A percentile compares a stretch with the other conserved stretches of the same genome.
Evolutionary conservation across 2,113 vertebrate genomes (phyloP).

Genomic region (Colinus virginianus): DNA sequence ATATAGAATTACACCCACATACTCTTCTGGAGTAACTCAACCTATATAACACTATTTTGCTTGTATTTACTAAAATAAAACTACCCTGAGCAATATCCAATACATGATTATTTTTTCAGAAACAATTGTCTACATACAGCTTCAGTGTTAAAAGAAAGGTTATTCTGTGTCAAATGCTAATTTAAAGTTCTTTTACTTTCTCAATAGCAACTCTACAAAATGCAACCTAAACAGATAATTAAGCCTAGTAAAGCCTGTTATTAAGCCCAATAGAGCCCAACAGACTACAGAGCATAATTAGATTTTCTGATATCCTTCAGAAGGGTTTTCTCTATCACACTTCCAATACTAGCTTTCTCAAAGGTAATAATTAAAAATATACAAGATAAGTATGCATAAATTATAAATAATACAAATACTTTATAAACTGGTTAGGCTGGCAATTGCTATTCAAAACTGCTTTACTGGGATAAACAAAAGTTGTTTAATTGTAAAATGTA

Average conservation of each 20-base stretch:
- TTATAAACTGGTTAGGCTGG: neutral
- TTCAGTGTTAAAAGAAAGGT: neutral
- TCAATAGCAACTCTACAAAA: neutral
- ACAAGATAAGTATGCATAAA: neutral
- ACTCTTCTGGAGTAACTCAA: neutral
- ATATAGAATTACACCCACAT: neutral
- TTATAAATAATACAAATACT: neutral
- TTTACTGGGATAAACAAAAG: neutral
- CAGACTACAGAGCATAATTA: neutral
- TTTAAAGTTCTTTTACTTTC: neutral
- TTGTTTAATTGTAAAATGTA: neutral
- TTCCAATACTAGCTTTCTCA: neutral
- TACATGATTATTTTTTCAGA: neutral
- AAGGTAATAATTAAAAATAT: neutral
- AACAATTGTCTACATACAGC: neutral
- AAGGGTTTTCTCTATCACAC: neutral
- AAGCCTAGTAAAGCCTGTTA: neutral
- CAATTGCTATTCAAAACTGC: neutral
- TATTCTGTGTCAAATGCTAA: constrained; percentile 10
- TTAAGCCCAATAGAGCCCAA: neutral
- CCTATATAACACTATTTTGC: neutral
- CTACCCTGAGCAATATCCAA: neutral
- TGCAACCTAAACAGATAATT: neutral
- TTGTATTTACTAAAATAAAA: neutral
- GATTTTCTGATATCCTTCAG: neutral